These are phyloP conservation scores for Brenthis daphne DNA, from an alignment of 2,888 invertebrate species.

Conservation along the genomic window DNA sequence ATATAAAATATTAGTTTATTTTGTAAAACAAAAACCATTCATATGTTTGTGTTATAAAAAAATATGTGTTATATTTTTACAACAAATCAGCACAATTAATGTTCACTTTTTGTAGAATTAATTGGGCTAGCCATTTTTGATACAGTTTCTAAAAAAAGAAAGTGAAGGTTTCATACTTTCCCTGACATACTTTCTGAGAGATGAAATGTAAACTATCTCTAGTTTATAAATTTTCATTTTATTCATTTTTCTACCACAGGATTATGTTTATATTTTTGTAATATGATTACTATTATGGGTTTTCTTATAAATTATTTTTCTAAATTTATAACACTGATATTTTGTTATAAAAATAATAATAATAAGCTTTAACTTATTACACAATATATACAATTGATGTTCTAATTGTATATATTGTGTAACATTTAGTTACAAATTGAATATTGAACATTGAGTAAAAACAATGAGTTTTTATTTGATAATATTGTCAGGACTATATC, in stretches of 20 bases:
- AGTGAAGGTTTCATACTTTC: conserved; percentile 36
- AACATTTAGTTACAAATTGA: too few species aligned
- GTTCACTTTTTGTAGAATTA: conserved; percentile 5
- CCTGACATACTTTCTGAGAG: conserved; percentile 33
- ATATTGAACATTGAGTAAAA: too few species aligned
- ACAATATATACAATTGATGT: too few species aligned
- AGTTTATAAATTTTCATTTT: background rate
- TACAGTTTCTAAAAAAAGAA: conserved; percentile 37
- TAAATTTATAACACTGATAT: too few species aligned
- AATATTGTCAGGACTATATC: too few species aligned
- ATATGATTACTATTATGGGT: background rate
- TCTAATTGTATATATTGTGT: too few species aligned
- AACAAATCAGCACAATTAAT: background rate
- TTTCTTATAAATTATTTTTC: background rate
- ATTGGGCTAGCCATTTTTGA: conserved; percentile 17
- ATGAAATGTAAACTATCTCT: conserved; percentile 13
- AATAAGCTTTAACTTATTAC: too few species aligned
- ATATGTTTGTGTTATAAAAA: background rate
- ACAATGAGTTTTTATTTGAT: too few species aligned
- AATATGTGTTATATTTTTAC: conserved; percentile 15
- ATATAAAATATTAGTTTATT: too few species aligned
- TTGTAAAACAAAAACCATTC: background rate
- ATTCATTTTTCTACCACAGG: background rate
- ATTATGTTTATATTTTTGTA: background rate
- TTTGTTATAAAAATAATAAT: too few species aligned